Evolutionary conservation across 2,797 vertebrate genomes (phyloP), one percentile per base, ranked within the genome.

Genomic region (Hydrophis major): DNA sequence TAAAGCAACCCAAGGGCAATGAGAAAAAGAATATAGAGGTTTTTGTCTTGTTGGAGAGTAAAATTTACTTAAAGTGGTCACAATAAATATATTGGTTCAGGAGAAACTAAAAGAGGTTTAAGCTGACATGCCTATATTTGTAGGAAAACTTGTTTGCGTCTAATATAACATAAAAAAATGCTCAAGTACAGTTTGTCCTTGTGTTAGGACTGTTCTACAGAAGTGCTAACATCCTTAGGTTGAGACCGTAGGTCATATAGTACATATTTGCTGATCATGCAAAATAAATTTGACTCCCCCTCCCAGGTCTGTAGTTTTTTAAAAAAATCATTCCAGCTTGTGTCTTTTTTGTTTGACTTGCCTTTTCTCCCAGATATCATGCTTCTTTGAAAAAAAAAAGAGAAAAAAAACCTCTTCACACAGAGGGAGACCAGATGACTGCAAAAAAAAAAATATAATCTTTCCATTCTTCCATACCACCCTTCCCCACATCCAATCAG

Each of bases 161-260:
- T 95, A 94, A 96, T 92, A 92, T 50, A 93, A 60, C 47, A 88
- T 92, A 2, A 95, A 92, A 96, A 94, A 96, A 95, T 95, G 92
- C 90, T 96, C 96, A 97, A 96, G 95, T 96, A 91, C 96, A 53
- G 90, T 95, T 94, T 97, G 97, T 95, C 96, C 96, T 97, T 97
- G 96, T 94, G 90, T 92, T 55, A 94, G 87, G 94, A 90, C 91
- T 94, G 95, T 94, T 94, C 94, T 92, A 53, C 95, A 95, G 95
- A 87, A 92, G 89, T 95, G 94, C 94, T 97, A 96, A 96, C 89
- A 93, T 96, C 94, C 94, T 96, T 93, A 96, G 94, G 96, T 95
- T 95, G 93, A 93, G 94, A 95, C 96, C 96, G 94, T 93, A 95
- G 95, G 95, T 96, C 96, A 96, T 95, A 12, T 0, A 89, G 90